These are phyloP conservation scores for Nebria brevicollis DNA, from an alignment of 2,888 invertebrate genomes.

Conservation along the genomic window DNA sequence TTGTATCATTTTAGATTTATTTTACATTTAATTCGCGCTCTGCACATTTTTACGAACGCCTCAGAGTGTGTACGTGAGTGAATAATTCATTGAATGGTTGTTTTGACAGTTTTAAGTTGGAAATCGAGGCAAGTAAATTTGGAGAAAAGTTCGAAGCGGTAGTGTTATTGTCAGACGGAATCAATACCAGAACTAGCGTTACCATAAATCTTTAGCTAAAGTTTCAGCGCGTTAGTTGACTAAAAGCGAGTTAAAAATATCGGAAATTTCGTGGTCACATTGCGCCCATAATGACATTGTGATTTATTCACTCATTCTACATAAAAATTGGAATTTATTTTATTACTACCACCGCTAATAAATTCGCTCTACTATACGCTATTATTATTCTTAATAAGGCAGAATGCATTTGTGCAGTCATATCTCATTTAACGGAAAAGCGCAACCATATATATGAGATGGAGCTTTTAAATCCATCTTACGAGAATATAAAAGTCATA, in stretches of 20 bases:
- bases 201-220: slow-evolving; percentile 33
- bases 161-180: slow-evolving; percentile 12
- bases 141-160: neutral
- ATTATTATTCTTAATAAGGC: too few species aligned
- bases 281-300: neutral
- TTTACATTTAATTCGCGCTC: neutral
- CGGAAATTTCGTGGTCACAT: neutral
- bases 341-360: neutral
- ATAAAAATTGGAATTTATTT: neutral
- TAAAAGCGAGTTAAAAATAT: neutral
- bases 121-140: neutral
- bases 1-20: neutral
- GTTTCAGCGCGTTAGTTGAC: neutral
- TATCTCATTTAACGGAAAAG: too few species aligned
- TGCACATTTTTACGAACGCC: too few species aligned
- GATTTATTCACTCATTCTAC: neutral
- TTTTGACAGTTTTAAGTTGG: neutral
- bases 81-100: neutral
- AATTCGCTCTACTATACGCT: neutral
- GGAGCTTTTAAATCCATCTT: too few species aligned
- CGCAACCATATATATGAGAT: too few species aligned
- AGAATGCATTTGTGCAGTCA: too few species aligned
- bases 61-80: neutral
- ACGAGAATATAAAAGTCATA: too few species aligned
- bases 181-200: slow-evolving; percentile 40